Evolutionary conservation across 2,888 invertebrate species (phyloP).

Genomic region (Pseudanteris insignis): DNA sequence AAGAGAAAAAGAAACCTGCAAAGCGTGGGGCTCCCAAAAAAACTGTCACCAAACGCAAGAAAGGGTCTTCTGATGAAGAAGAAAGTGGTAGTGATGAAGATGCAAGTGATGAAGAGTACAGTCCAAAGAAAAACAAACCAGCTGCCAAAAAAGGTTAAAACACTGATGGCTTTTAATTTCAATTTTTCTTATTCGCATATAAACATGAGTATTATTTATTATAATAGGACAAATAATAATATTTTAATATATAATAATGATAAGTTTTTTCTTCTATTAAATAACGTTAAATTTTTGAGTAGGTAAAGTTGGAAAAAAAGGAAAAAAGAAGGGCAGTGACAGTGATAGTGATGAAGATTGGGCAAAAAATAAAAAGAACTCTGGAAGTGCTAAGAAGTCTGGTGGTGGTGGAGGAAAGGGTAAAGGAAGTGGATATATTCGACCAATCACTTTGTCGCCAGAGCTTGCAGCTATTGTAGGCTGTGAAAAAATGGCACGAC

Average conservation of each 20-base stretch:
- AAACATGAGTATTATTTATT: no score
- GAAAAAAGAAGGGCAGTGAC: conserved; percentile 74
- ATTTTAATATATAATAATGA: no score
- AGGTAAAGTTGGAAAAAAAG: conserved; percentile 64
- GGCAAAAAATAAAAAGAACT: conserved; percentile 71
- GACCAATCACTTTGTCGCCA: conserved; percentile 84
- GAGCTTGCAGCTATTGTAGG: conserved; percentile 87
- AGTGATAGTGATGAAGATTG: conserved; percentile 77
- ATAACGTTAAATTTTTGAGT: no score
- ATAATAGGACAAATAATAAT: no score
- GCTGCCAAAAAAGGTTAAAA: conserved; percentile 70
- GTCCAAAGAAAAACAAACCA: conserved; percentile 70
- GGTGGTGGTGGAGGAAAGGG: conserved; percentile 71
- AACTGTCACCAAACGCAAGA: conserved; percentile 67
- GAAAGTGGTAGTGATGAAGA: conserved; percentile 69
- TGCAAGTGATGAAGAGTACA: conserved; percentile 72
- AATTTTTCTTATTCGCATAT: no score
- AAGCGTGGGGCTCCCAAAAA: conserved; percentile 71
- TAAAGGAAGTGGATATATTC: conserved; percentile 82
- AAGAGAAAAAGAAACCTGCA: conserved; percentile 68
- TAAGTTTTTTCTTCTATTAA: no score
- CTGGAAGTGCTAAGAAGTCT: conserved; percentile 67
- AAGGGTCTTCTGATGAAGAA: conserved; percentile 68
- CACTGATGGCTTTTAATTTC: no score
- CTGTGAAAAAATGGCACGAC: conserved; percentile 82